phyloP scores from a whole-genome alignment of 2,797 vertebrate genomes.

The Peromyscus melanophrys region DNA sequence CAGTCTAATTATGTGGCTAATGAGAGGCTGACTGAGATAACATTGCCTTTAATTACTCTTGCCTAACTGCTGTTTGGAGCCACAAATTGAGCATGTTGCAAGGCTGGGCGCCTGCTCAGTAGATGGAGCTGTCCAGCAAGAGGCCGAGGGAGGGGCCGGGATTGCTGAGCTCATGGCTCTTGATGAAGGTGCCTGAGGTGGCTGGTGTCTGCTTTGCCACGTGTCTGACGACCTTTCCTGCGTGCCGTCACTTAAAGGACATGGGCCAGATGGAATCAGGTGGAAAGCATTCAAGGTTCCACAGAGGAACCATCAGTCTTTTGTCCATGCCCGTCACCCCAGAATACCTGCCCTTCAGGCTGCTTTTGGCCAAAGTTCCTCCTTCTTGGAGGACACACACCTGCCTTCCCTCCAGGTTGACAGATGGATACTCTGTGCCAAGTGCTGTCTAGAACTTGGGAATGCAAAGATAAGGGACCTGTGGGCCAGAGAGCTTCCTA shows the following conservation, averaged over 20 bases:
- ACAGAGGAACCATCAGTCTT: neutral
- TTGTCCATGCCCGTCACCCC: neutral
- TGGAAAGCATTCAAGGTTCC: neutral
- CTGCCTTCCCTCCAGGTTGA: neutral
- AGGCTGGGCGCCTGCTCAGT: conserved; percentile 66
- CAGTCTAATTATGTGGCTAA: conserved; percentile 89
- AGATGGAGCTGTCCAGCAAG: conserved; percentile 62
- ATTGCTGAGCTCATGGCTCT: neutral
- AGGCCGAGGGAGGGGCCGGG: conserved; percentile 24
- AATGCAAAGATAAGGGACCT: conserved; percentile 4
- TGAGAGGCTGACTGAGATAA: conserved; percentile 86
- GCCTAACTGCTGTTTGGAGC: conserved; percentile 84
- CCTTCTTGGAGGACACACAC: neutral
- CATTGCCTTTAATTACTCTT: conserved; percentile 88
- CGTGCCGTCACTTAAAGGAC: neutral
- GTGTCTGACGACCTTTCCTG: neutral
- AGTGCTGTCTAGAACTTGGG: neutral
- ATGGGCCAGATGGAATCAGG: neutral
- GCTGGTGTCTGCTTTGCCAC: neutral
- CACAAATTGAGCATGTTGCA: conserved; percentile 79
- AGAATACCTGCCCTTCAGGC: neutral
- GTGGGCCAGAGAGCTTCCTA: neutral
- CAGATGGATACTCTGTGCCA: neutral
- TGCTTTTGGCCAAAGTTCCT: neutral
- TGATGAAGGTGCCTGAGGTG: neutral